Percentiles rank a stretch among this genome's conserved stretches.
Evolutionary conservation across 2,797 vertebrate species (phyloP).

Genomic region (Dendrocincla fuliginosa): DNA sequence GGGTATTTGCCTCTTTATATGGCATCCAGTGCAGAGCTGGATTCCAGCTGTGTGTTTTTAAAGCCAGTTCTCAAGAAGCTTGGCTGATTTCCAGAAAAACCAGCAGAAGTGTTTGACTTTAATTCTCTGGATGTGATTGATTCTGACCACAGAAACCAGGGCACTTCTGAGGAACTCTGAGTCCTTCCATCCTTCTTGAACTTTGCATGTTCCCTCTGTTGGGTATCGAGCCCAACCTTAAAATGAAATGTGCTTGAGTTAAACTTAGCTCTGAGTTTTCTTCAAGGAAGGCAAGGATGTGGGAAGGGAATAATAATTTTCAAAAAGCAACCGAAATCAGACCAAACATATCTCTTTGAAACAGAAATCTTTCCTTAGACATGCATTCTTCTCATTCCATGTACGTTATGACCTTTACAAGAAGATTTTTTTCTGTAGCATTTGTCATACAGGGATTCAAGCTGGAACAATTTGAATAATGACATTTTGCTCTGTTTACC

Average conservation of each 20-base stretch:
- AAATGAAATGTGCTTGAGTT: neutral
- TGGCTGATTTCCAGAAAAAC: neutral
- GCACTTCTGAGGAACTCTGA: neutral
- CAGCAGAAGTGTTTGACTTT: neutral
- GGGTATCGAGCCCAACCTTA: neutral
- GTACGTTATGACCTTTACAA: neutral
- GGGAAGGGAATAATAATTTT: neutral
- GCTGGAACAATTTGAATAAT: neutral
- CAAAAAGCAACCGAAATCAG: neutral
- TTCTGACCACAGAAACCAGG: neutral
- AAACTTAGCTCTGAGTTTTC: neutral
- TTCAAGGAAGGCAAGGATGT: neutral
- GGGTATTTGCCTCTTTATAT: neutral
- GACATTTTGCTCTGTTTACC: neutral
- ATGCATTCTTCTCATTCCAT: neutral
- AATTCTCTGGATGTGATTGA: neutral
- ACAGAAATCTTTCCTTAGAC: neutral
- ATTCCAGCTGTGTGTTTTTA: neutral
- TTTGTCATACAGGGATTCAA: neutral
- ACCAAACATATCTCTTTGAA: neutral
- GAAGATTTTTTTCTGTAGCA: neutral
- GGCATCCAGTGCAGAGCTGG: neutral
- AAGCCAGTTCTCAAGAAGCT: neutral
- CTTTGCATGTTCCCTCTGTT: neutral
- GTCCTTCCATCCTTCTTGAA: neutral